A percentile compares a stretch with the other conserved stretches of the same genome.
phyloP scores from a whole-genome alignment of 2,888 invertebrate genomes.

The Parasteatoda lunata region DNA sequence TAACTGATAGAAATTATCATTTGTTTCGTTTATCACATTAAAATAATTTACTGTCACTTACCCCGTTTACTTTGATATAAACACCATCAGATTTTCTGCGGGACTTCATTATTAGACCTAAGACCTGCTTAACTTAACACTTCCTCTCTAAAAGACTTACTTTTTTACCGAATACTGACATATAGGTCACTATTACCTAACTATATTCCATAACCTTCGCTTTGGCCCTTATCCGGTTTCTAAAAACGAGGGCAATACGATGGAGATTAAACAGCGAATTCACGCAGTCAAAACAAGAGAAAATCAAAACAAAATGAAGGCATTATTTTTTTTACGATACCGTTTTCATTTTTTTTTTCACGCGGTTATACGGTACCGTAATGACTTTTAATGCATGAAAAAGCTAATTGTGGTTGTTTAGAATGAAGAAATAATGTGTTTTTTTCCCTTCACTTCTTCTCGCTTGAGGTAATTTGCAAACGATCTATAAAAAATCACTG shows the following conservation, averaged over 20 bases:
- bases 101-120: constrained; percentile 24
- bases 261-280: constrained; percentile 6
- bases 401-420: neutral
- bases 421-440: neutral
- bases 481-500: neutral
- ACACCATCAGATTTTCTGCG: constrained; percentile 4
- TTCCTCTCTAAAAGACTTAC: neutral
- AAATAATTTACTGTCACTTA: constrained; percentile 15
- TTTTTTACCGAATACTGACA: constrained; percentile 4
- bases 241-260: neutral
- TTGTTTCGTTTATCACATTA: neutral
- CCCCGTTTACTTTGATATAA: constrained; percentile 29
- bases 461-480: neutral
- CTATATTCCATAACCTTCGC: neutral
- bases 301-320: neutral
- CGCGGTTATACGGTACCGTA: neutral
- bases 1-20: no score
- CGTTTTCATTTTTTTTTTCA: neutral
- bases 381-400: neutral
- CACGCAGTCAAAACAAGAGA: neutral
- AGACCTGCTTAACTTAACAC: constrained; percentile 1
- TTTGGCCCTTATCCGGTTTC: neutral
- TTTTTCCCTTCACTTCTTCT: neutral
- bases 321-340: neutral
- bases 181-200: constrained; percentile 42